Conservation (phyloP, 2,113 vertebrate genomes). For the Pelmatolapia mariae region DNA sequence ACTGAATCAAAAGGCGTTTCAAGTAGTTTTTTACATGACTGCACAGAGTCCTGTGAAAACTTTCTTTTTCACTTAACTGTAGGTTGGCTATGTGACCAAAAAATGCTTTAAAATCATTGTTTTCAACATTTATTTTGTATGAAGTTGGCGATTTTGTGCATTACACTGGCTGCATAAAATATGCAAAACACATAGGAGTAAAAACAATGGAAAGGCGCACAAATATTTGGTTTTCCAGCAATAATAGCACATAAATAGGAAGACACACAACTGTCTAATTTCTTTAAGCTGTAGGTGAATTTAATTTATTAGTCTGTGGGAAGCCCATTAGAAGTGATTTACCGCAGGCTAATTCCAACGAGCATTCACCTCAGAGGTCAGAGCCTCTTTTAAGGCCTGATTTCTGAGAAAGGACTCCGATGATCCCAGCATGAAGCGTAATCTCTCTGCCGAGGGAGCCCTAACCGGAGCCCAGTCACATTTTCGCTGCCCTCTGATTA, state of each 20-base stretch:
- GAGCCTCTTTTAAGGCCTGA: slow-evolving; percentile 23
- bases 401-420: slow-evolving; percentile 15
- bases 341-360: neutral
- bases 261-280: neutral
- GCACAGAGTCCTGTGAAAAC: neutral
- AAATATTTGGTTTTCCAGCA: neutral
- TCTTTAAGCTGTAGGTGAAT: slow-evolving; percentile 1
- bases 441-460: neutral
- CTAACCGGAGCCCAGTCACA: neutral
- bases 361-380: slow-evolving; percentile 14
- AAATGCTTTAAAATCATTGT: neutral
- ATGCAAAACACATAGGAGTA: neutral
- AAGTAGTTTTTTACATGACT: neutral
- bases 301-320: neutral
- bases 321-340: slow-evolving; percentile 8
- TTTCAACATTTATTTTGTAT: neutral
- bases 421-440: slow-evolving; percentile 27
- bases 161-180: neutral
- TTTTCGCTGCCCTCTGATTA: slow-evolving; percentile 24
- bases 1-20: neutral
- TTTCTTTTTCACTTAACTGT: neutral
- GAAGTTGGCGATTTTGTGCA: neutral
- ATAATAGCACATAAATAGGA: neutral
- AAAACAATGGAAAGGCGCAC: neutral
- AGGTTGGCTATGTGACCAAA: neutral